phyloP scores from a whole-genome alignment of 2,113 vertebrate species.

The Callospermophilus lateralis region DNA sequence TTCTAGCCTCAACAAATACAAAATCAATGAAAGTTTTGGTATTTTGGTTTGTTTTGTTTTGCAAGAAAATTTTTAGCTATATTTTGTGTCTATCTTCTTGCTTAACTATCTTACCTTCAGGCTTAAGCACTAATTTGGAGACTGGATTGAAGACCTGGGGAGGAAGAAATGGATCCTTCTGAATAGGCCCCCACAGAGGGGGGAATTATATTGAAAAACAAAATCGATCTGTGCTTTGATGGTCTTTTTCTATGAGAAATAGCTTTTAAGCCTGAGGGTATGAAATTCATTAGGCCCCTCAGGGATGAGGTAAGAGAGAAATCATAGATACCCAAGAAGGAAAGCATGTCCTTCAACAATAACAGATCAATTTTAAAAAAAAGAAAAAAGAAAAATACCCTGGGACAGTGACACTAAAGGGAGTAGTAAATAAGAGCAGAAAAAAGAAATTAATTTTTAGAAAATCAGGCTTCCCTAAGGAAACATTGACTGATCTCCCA shows the following conservation, averaged over 20 bases:
- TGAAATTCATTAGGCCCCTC: neutral
- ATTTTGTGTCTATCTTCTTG: neutral
- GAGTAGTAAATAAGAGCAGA: neutral
- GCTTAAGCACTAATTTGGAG: neutral
- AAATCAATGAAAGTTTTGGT: neutral
- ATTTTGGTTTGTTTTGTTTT: neutral
- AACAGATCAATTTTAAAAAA: neutral
- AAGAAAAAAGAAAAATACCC: no score
- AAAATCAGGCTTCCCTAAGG: neutral
- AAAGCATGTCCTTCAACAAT: neutral
- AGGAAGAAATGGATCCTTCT: neutral
- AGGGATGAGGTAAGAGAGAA: neutral
- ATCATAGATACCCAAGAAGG: neutral
- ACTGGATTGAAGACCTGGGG: neutral
- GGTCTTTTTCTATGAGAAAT: neutral
- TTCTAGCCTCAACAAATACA: neutral
- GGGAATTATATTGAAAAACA: slow-evolving; percentile 40
- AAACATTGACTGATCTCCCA: neutral
- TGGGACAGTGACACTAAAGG: neutral
- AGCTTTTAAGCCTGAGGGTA: neutral
- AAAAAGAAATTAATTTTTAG: slow-evolving; percentile 40
- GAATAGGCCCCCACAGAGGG: neutral
- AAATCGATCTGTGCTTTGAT: neutral
- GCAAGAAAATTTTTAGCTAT: neutral
- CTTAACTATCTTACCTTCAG: neutral